Evolutionary conservation across 1,140 invertebrate genomes (phyloP).

Genomic region (Monochamus saltuarius): DNA sequence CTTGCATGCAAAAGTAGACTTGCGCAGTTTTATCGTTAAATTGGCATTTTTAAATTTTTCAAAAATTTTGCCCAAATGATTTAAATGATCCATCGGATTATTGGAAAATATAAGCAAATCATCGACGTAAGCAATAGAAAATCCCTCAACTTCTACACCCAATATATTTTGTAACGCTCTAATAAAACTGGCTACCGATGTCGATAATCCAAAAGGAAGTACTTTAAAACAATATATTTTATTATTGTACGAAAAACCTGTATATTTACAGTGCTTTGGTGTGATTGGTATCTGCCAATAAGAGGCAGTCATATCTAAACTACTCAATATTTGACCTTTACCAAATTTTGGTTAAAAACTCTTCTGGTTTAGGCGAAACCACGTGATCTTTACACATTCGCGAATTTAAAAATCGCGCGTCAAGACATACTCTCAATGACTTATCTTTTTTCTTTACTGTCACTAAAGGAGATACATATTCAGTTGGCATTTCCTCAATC

Average conservation of each 20-base stretch:
- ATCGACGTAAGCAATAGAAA: constrained; percentile 39
- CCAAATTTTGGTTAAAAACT: not conserved
- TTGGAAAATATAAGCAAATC: constrained; percentile 55
- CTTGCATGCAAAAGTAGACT: not conserved
- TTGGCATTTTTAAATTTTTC: constrained; percentile 35
- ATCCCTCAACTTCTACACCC: not conserved
- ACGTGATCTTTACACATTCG: not conserved
- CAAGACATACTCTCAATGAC: constrained; percentile 1
- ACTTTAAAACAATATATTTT: constrained; percentile 12
- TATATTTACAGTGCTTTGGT: constrained; percentile 1
- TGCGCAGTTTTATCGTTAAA: not conserved
- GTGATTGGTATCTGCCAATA: constrained; percentile 25
- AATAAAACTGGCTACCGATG: not conserved
- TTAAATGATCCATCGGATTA: constrained; percentile 41
- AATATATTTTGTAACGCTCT: not conserved
- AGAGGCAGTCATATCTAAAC: not conserved
- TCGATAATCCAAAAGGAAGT: not conserved
- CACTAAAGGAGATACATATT: constrained; percentile 12
- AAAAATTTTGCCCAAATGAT: constrained; percentile 46
- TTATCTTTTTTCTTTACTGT: constrained; percentile 8
- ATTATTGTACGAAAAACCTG: constrained; percentile 3
- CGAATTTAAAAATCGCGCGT: not conserved
- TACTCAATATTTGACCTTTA: constrained; percentile 1
- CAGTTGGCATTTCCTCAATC: not conserved
- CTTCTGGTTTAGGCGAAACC: constrained; percentile 1